Evolutionary conservation across 2,113 vertebrate genomes (phyloP).

Genomic region (Zootoca vivipara): DNA sequence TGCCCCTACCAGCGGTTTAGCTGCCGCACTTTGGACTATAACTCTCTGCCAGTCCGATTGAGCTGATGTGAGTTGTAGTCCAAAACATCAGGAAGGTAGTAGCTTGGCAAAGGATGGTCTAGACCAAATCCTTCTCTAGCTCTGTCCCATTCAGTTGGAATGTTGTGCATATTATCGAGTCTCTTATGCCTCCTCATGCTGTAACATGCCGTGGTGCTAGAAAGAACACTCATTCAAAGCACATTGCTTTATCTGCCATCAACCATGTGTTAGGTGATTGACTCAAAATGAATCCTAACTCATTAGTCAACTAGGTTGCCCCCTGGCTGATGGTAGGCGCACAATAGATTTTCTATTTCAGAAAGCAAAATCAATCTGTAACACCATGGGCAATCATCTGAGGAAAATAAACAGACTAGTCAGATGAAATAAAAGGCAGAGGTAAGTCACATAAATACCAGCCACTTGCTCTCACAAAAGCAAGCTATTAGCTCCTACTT

Average conservation of each 20-base stretch:
- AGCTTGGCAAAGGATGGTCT: no score
- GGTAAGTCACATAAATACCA: background rate
- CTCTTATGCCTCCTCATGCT: background rate
- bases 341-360: conserved; percentile 22
- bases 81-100: no score
- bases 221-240: background rate
- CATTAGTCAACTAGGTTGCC: conserved; percentile 23
- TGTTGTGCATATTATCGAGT: no score
- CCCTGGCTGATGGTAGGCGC: background rate
- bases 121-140: background rate
- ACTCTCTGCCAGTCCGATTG: no score
- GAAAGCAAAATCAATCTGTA: conserved; percentile 16
- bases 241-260: background rate
- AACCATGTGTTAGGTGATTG: background rate
- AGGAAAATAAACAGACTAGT: conserved; percentile 16
- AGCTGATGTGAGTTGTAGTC: no score
- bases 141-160: background rate
- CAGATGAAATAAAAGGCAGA: background rate
- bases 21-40: no score
- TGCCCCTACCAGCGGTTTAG: no score
- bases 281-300: conserved; percentile 3
- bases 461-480: background rate
- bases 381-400: background rate
- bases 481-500: background rate
- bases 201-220: background rate